Evolutionary conservation across 2,888 invertebrate species (phyloP), one percentile per base, ranked within the genome.

Genomic region (Steinernema carpocapsae): DNA sequence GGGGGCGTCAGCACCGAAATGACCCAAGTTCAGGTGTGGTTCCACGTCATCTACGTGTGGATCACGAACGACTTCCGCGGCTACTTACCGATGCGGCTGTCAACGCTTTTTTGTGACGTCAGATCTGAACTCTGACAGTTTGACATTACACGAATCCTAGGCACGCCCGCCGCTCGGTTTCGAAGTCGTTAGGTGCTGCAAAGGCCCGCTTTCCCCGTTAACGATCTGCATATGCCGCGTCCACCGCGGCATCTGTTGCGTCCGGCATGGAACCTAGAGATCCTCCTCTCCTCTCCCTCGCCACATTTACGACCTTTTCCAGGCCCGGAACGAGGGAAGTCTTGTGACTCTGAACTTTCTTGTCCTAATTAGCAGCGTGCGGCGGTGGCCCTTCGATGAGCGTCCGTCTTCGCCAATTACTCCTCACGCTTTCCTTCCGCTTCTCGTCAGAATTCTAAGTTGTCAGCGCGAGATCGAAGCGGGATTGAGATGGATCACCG

Each of bases 91-190:
- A 37, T 10, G 37, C 37, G 17, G 48, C 48, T 48, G 48, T 48
- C 19, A 48, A 14, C 37, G 37, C 48, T 48, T 48, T 48, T 48
- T 48, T 48, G 48, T 48, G 48, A 48, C 48, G 48, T 48, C 48
- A 48, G n/a, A 48, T 19, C 14, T 14, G 48, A 48, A 48, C 48
- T 48, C 4, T 48, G 48, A 48, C 48, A 48, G 48, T 48, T 48
- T 48, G 48, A 48, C 48, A 48, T 48, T 48, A 19, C 48, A 14
- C 48, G 48, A 48, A 48, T 37, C 37, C 37, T 6, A 3, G 10
- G 37, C 37, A 37, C 37, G 37, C 37, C 10, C 37, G 17, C 19
- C 19, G 48, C 48, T 48, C 48, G 48, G 19, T 7, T 48, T 48
- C 10, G 37, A 37, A 37, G 37, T 37, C 37, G 37, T 37, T 37